Evolutionary conservation across 2,888 invertebrate genomes (phyloP), one percentile per base, ranked within the genome.

Genomic region (Cosmia trapezina): DNA sequence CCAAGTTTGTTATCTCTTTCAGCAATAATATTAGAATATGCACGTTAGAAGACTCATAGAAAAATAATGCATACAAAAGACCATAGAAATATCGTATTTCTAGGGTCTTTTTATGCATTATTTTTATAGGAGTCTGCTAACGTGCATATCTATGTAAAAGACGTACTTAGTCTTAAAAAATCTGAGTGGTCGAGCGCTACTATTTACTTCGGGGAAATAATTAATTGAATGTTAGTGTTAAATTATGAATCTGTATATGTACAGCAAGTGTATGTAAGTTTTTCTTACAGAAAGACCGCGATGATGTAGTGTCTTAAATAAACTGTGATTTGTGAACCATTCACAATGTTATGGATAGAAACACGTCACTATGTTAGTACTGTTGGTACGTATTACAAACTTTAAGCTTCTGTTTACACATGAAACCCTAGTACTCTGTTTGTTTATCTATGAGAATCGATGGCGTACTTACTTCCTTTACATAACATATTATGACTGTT

Each of bases 331-430:
- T 28, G 53, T 28, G 19, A 33, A 49, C 19, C 12, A 62, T 61
- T 57, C 33, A 22, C 56, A 37, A 80, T 80, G 78, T 56, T 70
- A 64, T 80, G 67, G 81, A 65, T 78, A 67, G 57, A 57, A 60
- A 59, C 78, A 22, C 68, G 49, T 64, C 67, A 78, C 64, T 78
- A 73, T 64, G 43, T 78, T 4, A 73, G 80, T 70, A 65, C 47
- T 37, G 43, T 65, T 5, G 82, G 78, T 81, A 77, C 14, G 81
- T 78, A 60, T 67, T 33, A 65, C 45, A 77, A 77, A 54, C 69
- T 73, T 81, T 41, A 41, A 73, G 51, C 66, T 63, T 33, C 64
- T 76, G 67, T 65, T 80, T 71, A 59, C 37, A 1, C 51, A 66
- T 68, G 57, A n/a, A 28, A 49, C 45, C 59, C 62, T 80, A 45